phyloP scores from a whole-genome alignment of 2,113 vertebrate genomes.

The Clarias batrachus region DNA sequence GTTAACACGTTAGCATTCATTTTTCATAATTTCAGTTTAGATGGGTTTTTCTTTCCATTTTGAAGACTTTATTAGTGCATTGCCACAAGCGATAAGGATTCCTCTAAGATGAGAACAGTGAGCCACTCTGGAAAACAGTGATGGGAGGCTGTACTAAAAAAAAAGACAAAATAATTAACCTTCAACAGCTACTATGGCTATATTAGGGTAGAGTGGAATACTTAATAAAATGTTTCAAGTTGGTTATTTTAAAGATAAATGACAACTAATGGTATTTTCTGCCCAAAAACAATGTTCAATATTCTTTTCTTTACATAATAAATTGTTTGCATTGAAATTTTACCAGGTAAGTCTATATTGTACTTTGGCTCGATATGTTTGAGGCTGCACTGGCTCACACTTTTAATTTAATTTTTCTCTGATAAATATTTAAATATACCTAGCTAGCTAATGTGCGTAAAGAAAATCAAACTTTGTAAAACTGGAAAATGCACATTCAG shows the following conservation, averaged over 20 bases:
- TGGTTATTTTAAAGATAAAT: not conserved
- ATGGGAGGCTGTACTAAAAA: too few species aligned
- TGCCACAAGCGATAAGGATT: not conserved
- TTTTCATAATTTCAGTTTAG: not conserved
- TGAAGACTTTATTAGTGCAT: not conserved
- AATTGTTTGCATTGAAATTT: not conserved
- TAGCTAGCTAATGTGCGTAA: not conserved
- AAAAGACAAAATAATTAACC: not conserved
- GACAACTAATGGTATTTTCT: not conserved
- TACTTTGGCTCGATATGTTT: not conserved
- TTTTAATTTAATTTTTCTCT: not conserved
- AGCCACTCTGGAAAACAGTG: not conserved
- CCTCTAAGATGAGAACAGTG: not conserved
- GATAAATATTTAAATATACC: not conserved
- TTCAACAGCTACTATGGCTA: not conserved
- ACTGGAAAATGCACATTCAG: not conserved
- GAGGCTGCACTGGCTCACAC: not conserved
- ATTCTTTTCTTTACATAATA: not conserved
- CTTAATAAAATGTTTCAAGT: not conserved
- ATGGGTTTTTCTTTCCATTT: not conserved
- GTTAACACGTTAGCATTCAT: not conserved
- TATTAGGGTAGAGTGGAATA: not conserved
- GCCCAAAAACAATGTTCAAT: not conserved
- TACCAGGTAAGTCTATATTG: not conserved
- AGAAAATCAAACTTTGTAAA: not conserved